Evolutionary conservation across 2,113 vertebrate genomes (phyloP).

Genomic region (Pelobates fuscus): DNA sequence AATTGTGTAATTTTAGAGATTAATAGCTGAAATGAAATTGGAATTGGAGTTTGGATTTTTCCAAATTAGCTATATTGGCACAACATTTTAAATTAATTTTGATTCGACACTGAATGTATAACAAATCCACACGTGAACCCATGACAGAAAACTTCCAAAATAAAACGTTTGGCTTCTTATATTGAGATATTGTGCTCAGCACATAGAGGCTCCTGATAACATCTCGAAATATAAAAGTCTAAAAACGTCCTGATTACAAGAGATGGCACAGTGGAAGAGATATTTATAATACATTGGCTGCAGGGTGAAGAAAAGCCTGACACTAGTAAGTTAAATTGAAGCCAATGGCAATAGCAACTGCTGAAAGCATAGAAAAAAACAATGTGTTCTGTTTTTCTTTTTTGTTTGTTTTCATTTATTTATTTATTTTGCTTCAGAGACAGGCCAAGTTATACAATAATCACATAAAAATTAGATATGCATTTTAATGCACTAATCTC

Average conservation of each 20-base stretch:
- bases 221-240: slow-evolving; percentile 3
- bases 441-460: slow-evolving; percentile 21
- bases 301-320: slow-evolving; percentile 10
- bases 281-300: slow-evolving; percentile 26
- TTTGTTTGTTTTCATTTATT: too few relatives aligned
- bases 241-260: slow-evolving; percentile 9
- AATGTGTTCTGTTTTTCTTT: too few relatives aligned
- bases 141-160: too few relatives aligned
- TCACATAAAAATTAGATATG: slow-evolving; percentile 39
- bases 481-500: too few relatives aligned
- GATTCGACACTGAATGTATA: too few relatives aligned
- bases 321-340: slow-evolving; percentile 24
- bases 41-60: too few relatives aligned
- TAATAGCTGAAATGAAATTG: too few relatives aligned
- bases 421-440: slow-evolving; percentile 13
- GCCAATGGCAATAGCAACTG: slow-evolving; percentile 15
- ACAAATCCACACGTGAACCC: too few relatives aligned
- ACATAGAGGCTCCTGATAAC: neutral
- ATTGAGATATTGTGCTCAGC: neutral
- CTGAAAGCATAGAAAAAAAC: slow-evolving; percentile 7
- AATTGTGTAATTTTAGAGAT: too few relatives aligned
- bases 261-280: neutral
- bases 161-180: slow-evolving; percentile 11
- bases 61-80: too few relatives aligned
- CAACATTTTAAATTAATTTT: too few relatives aligned